phyloP scores from a whole-genome alignment of 2,888 invertebrate genomes.

The Crematogaster levior region DNA sequence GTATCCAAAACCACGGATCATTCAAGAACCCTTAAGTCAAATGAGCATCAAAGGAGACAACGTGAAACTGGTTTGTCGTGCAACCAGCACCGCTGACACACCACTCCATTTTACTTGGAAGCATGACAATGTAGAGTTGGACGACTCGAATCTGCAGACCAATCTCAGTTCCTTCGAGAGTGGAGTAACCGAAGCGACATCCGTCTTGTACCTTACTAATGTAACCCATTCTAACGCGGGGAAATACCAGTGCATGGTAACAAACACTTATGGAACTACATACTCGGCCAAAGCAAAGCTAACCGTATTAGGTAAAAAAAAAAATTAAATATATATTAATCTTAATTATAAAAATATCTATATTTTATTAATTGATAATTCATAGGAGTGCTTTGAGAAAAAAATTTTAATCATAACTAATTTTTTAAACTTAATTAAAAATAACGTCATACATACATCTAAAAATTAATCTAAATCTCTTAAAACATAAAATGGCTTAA shows the following conservation, averaged over 20 bases:
- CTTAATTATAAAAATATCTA: not conserved
- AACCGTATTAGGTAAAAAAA: conserved; percentile 94
- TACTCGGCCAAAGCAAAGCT: conserved; percentile 95
- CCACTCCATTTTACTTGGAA: conserved; percentile 95
- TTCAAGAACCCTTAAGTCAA: conserved; percentile 93
- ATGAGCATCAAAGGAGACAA: conserved; percentile 96
- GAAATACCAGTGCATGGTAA: conserved; percentile 96
- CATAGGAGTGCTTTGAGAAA: not conserved
- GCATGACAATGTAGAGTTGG: conserved; percentile 91
- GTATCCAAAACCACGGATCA: conserved; percentile 94
- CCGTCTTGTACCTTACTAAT: conserved; percentile 91
- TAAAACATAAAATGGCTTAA: not conserved
- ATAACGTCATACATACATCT: not conserved
- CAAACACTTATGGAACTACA: conserved; percentile 95
- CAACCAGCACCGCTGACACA: conserved; percentile 92
- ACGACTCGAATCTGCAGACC: conserved; percentile 83
- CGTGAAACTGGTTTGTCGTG: conserved; percentile 93
- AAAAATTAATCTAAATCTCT: not conserved
- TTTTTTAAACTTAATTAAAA: not conserved
- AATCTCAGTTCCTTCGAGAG: conserved; percentile 86
- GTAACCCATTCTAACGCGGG: conserved; percentile 94
- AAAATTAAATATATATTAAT: conserved; percentile 77
- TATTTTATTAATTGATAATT: not conserved
- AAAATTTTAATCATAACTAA: not conserved
- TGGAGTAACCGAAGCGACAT: conserved; percentile 90